Base-by-base conservation (phyloP, 2,888 invertebrate genomes). In the Pinctada fucata region DNA sequence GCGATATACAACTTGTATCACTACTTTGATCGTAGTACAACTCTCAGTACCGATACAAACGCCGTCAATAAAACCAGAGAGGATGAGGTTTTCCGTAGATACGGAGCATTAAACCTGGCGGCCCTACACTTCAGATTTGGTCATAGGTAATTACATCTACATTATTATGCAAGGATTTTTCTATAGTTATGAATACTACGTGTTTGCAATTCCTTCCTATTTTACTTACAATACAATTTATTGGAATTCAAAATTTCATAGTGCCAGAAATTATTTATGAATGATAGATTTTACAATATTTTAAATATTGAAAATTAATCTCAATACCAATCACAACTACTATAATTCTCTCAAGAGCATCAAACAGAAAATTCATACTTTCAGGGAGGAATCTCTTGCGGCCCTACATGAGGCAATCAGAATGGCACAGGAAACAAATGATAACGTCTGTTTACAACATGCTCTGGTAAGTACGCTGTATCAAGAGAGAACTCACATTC, bases 41-140 rank as follows among this genome's bases (percentile, higher is more conserved):
- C 85, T 87, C 91, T 71, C 79, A 89, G 78, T 4, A 87, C 93
- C 58, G 86, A 83, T 5, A 78, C 77, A 1, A 80, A 50, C 51
- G 79, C 83, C 10, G 78, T 78, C 31, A 83, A 84, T 73, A 84
- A 83, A 69, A 84, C 83, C 66, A 81, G 80, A 10, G 81, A 83
- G 47, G 92, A 92, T 58, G 93, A 93, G 58, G 89, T 88, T 49
- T 86, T 87, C 74, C 95, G 95, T 90, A 94, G 97, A 89, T 98
- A 96, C 91, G 97, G 97, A 4, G 96, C 97, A 31, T 94, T 98
- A n/a, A 97, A 97, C 92, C 94, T 98, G 83, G 97, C 97, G 0
- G 96, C 97, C 47, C 94, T 97, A 88, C 97, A 97, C 92, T 96
- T 96, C 70, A 95, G 96, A 86, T 97, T 97, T 92, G 95, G 95